Evolutionary conservation across 2,797 vertebrate species (phyloP), one percentile per base, ranked within the genome.

Genomic region (Harpagifer antarcticus): DNA sequence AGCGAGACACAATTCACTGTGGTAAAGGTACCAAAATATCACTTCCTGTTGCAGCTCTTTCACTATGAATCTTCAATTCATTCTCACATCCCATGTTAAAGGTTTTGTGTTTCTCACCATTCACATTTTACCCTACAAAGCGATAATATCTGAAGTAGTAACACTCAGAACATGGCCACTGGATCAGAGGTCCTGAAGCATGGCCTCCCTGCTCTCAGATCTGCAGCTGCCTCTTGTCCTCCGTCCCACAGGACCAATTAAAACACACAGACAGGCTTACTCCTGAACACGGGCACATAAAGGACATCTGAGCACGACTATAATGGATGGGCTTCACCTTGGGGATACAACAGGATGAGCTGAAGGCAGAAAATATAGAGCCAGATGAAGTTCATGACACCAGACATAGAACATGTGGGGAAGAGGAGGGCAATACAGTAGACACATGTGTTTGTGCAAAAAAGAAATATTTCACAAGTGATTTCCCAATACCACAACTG

Each of bases 201-300:
- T 44, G 5, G 5, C 68, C 55, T 53, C 42, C 33, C 20, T 61
- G 45, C 48, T 78, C 65, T 74, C 61, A 59, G 48, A 64, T 64
- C 59, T n/a, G 67, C 76, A 66, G 67, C 78, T 83, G 79, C 82
- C 73, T 76, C 74, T 73, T 76, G 75, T 78, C 67, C 64, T 56
- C 8, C 0, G 31, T 87, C 91, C 87, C 89, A 19, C 56, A 67
- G 9, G 88, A 44, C 86, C 81, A 92, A 91, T 92, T 92, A 87
- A 49, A 61, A 59, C 56, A 71, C 65, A 81, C 74, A 76, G 63
- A 50, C 52, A 2, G 52, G 67, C 37, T 56, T 74, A 64, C 47
- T 78, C 71, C 63, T 74, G 31, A 81, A 68, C 77, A 43, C 71
- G 13, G 70, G 42, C 78, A 49, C 79, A 84, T 74, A 80, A 86